These are phyloP conservation scores for Corythaeola cristata DNA, from an alignment of 2,113 vertebrate genomes.

Conservation along the genomic window DNA sequence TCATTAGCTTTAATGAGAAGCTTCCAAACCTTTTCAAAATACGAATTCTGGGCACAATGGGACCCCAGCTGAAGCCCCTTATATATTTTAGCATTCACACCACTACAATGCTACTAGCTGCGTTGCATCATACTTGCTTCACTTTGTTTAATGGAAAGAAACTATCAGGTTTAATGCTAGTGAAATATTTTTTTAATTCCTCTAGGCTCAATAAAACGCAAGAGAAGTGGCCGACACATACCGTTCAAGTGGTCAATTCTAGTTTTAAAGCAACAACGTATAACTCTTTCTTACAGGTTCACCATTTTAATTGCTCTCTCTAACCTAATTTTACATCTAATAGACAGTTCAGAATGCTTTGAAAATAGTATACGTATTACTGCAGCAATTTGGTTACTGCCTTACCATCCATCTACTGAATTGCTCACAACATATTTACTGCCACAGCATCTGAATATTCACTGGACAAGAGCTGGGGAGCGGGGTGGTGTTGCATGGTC, in stretches of 20 bases:
- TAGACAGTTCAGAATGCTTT: not conserved
- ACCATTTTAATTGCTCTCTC: conserved; percentile 31
- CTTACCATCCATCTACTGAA: not conserved
- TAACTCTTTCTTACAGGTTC: conserved; percentile 10
- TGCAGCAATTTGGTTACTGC: not conserved
- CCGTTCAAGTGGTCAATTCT: not conserved
- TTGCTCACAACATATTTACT: not conserved
- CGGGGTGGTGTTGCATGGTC: not conserved
- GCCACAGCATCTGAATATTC: not conserved
- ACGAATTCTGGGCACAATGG: not conserved
- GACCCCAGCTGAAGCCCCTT: not conserved
- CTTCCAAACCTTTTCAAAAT: conserved; percentile 20
- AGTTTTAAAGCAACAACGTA: not conserved
- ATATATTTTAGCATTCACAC: not conserved
- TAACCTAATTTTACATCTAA: conserved; percentile 21
- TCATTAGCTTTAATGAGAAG: conserved; percentile 53
- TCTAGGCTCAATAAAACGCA: conserved; percentile 6
- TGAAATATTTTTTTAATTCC: conserved; percentile 28
- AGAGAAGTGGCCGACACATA: not conserved
- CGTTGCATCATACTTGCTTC: not conserved
- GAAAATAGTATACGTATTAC: not conserved
- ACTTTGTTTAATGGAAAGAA: conserved; percentile 29
- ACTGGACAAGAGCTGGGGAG: not conserved
- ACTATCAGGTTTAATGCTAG: conserved; percentile 34
- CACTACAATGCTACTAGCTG: not conserved